A percentile compares a stretch with the other conserved stretches of the same genome.
phyloP scores from a whole-genome alignment of 2,797 vertebrate genomes.

The Acipenser transmontanus region DNA sequence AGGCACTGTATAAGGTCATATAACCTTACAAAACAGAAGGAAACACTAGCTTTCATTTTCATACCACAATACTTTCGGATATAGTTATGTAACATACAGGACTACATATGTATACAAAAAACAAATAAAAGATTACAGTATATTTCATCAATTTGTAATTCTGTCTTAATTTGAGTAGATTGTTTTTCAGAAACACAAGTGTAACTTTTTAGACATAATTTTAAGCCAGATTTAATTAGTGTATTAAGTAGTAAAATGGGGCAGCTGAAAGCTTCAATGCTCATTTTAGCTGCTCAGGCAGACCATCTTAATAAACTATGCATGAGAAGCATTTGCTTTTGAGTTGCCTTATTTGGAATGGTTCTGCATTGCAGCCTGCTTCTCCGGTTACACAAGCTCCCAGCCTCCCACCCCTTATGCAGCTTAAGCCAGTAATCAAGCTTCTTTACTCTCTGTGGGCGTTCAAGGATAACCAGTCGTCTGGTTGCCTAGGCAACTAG shows the following conservation, averaged over 20 bases:
- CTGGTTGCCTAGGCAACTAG: slow-evolving; percentile 94
- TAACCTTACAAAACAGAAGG: too few relatives aligned
- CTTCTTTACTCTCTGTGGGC: slow-evolving; percentile 70
- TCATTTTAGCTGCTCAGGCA: neutral
- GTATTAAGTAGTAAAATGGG: neutral
- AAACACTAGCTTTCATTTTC: too few relatives aligned
- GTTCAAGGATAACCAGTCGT: slow-evolving; percentile 80
- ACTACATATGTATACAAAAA: too few relatives aligned
- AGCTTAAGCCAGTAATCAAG: slow-evolving; percentile 93
- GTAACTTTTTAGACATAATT: neutral
- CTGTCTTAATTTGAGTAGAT: neutral
- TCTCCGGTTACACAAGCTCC: slow-evolving; percentile 74
- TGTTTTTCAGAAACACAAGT: neutral
- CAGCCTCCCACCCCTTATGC: slow-evolving; percentile 52
- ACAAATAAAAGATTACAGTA: slow-evolving; percentile 1
- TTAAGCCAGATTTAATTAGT: neutral
- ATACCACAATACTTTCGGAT: too few relatives aligned
- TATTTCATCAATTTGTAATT: neutral
- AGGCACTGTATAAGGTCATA: too few relatives aligned
- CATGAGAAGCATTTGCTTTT: slow-evolving; percentile 13
- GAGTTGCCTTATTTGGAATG: slow-evolving; percentile 44
- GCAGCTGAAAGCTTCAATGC: neutral
- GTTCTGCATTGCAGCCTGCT: slow-evolving; percentile 59
- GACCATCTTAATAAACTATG: neutral
- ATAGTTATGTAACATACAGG: too few relatives aligned